phyloP scores from a whole-genome alignment of 2,797 vertebrate species.

The Dendrocincla fuliginosa region DNA sequence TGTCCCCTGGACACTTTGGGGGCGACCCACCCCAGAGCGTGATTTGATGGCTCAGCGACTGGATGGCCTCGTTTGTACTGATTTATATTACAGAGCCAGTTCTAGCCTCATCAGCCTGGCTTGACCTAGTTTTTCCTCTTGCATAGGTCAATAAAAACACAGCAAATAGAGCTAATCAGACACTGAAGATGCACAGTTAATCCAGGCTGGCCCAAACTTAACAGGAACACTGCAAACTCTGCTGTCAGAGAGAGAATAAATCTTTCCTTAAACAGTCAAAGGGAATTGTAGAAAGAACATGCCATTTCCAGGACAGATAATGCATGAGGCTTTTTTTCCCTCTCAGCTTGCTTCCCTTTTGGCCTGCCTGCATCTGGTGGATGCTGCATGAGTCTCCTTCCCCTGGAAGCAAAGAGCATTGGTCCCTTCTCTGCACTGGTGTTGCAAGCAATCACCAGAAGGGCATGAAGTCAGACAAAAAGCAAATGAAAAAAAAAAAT shows the following conservation, averaged over 20 bases:
- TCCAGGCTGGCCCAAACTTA: neutral
- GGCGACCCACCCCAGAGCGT: neutral
- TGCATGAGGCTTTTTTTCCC: neutral
- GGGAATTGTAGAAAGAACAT: neutral
- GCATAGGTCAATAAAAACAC: slow-evolving; percentile 53
- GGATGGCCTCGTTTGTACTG: neutral
- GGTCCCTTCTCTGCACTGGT: neutral
- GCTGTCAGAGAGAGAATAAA: neutral
- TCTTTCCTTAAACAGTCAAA: neutral
- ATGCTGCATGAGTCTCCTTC: neutral
- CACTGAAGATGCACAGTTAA: slow-evolving; percentile 47
- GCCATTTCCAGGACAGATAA: neutral
- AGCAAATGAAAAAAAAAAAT: neutral
- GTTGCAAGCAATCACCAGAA: slow-evolving; percentile 19
- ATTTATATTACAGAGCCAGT: slow-evolving; percentile 29
- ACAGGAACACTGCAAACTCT: neutral
- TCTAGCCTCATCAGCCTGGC: slow-evolving; percentile 57
- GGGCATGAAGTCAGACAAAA: neutral
- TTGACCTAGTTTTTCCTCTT: slow-evolving; percentile 75
- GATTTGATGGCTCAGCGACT: slow-evolving; percentile 23
- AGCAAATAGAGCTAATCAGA: slow-evolving; percentile 50
- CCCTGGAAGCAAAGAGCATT: neutral
- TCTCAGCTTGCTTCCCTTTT: neutral
- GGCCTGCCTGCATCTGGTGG: neutral
- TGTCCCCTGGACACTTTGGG: slow-evolving; percentile 38